Evolutionary conservation across 2,888 invertebrate genomes (phyloP), one percentile per base, ranked within the genome.

Genomic region (Catocala fraxini): DNA sequence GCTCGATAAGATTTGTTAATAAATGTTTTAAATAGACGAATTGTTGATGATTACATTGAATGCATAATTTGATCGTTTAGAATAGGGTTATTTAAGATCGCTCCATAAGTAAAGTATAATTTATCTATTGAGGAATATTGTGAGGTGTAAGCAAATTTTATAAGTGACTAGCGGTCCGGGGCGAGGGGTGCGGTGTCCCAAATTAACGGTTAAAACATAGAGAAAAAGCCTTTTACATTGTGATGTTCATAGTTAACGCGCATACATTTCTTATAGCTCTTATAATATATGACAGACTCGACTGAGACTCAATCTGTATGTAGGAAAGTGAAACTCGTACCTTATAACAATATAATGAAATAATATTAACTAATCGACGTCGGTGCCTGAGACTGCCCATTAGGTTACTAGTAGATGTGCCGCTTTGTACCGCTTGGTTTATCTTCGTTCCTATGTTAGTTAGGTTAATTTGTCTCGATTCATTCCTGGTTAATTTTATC

Each of bases 11-110:
- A 87, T 91, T 91, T 89, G 90, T 92, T 91, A 63, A 70, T 73
- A 87, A 89, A 91, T 87, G 87, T 88, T 91, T 91, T 88, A 82
- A 89, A 89, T 91, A 92, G 91, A 91, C 87, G 83, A 91, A 91
- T 91, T 89, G 91, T 92, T 92, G 87, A 83, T 81, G 84, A 86
- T 75, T 87, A 92, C 91, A 91, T 89, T 90, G 83, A 88, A 87
- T 86, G 90, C 92, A 93, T 93, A 91, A 92, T 92, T 93, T 92
- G 93, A 93, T 88, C 89, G 90, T 91, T 89, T 93, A 93, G 93
- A 88, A 91, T 93, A 93, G 93, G 92, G 90, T 93, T 93, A 93
- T 92, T 90, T 93, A 93, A 94, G 93, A 93, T 93, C 92, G 93
- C 91, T 92, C 93, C 93, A 83, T 94, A 93, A 94, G 93, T 91